Percentiles rank a stretch among this genome's conserved stretches.
Evolutionary conservation across 1,140 invertebrate species (phyloP).

Genomic region (Oncopodura yosiiana): DNA sequence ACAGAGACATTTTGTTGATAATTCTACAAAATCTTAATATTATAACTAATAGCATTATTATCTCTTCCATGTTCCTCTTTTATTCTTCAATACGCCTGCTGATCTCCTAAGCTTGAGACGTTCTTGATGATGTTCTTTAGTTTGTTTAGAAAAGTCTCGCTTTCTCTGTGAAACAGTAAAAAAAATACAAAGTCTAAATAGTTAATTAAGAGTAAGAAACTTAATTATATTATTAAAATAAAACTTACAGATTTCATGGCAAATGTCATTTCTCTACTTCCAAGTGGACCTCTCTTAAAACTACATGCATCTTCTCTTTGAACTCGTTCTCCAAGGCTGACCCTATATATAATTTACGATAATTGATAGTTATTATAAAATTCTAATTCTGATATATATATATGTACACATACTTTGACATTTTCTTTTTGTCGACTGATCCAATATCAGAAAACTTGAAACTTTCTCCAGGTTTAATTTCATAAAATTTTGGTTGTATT

Average conservation of each 20-base stretch:
- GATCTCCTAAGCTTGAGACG: constrained; percentile 59
- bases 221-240: background rate
- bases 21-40: background rate
- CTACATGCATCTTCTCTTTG: constrained; percentile 42
- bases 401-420: constrained; percentile 10
- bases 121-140: constrained; percentile 58
- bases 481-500: constrained; percentile 50
- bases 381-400: constrained; percentile 32
- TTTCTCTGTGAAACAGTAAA: constrained; percentile 42
- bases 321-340: constrained; percentile 59
- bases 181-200: background rate
- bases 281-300: constrained; percentile 50
- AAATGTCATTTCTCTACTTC: constrained; percentile 71
- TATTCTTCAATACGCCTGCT: constrained; percentile 41
- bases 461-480: constrained; percentile 53
- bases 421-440: constrained; percentile 37
- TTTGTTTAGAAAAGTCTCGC: constrained; percentile 40
- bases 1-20: background rate
- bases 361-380: constrained; percentile 17
- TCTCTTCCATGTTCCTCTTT: constrained; percentile 31
- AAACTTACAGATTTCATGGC: constrained; percentile 48
- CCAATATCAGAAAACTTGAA: constrained; percentile 44
- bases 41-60: constrained; percentile 9
- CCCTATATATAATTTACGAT: constrained; percentile 43
- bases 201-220: constrained; percentile 25